Percentiles rank a stretch among this genome's conserved stretches.
These are phyloP conservation scores for Portevinia maculata DNA, from an alignment of 2,888 invertebrate species.

Conservation along the genomic window DNA sequence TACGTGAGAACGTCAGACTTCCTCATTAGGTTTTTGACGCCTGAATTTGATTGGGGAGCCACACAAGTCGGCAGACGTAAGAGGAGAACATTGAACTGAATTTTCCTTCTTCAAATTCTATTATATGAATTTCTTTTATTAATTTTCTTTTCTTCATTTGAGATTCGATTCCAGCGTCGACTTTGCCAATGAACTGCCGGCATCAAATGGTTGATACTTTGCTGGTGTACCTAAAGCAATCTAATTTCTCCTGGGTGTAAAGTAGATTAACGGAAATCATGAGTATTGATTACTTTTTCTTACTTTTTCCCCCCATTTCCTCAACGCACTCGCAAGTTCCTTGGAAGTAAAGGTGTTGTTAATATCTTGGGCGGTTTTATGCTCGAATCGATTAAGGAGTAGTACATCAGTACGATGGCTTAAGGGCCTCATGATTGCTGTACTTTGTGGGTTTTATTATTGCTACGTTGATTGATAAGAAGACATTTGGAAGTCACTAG, in stretches of 20 bases:
- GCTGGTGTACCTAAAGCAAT: slow-evolving; percentile 37
- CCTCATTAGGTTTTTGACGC: slow-evolving; percentile 71
- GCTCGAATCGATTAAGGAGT: background rate
- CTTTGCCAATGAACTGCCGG: slow-evolving; percentile 43
- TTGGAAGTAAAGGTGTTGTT: slow-evolving; percentile 1
- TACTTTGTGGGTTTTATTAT: no score
- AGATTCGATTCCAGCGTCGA: slow-evolving; percentile 46
- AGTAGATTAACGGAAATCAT: slow-evolving; percentile 70
- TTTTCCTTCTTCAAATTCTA: slow-evolving; percentile 46
- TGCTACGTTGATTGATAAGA: no score
- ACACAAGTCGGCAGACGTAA: slow-evolving; percentile 1
- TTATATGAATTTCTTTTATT: background rate
- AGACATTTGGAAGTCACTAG: no score
- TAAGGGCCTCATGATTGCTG: no score
- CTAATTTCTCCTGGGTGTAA: slow-evolving; percentile 58
- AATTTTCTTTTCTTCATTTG: slow-evolving; percentile 24
- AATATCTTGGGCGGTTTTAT: slow-evolving; percentile 22
- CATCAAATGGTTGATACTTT: background rate
- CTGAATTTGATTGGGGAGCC: slow-evolving; percentile 44
- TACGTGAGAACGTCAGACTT: slow-evolving; percentile 69
- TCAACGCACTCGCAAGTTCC: background rate
- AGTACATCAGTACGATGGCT: no score
- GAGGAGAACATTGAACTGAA: slow-evolving; percentile 53
- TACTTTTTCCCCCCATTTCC: background rate
- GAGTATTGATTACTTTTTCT: slow-evolving; percentile 65